Base-by-base conservation (phyloP, 2,113 vertebrate genomes). In the Numenius arquata region DNA sequence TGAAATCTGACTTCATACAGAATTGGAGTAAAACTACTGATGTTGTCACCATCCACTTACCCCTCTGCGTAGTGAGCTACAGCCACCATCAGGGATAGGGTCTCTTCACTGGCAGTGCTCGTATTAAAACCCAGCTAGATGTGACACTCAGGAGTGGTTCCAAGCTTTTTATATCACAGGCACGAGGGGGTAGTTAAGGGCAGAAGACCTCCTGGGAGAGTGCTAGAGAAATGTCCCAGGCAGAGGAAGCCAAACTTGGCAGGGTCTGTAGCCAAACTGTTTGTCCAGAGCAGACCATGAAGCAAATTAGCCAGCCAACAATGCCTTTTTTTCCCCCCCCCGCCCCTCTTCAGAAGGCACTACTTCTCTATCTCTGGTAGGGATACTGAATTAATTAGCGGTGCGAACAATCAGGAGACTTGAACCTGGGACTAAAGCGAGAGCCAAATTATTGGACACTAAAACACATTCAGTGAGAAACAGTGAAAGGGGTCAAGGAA, bases 171-270 rank as follows among this genome's bases (percentile, higher is more conserved):
- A 47, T 66, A 14, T 47, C 21, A n/a, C 21, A 13, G 62, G 45
- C 72, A 70, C 17, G 41, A 88, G 36, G 29, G 58, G 58, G 76
- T 86, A 93, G 40, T 40, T 93, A 65, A 89, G 84, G 81, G 93
- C 87, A 93, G 53, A 85, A 93, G 56, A 94, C 70, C 70, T 95
- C 91, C 87, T 68, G 62, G 62, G 84, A 96, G 84, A 91, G 25
- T 12, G 11, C 77, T 94, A 79, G 66, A 93, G 81, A 95, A 94
- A 76, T 3, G 25, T 76, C 81, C 32, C 74, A 70, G 53, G 81
- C 81, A 93, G 66, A 95, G 87, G 70, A 97, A 95, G 74, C 48
- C 58, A 53, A 89, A 85, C 38, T 96, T 96, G 95, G 94, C 96
- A 95, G 53, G 19, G 25, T 68, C 41, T 89, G 40, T 48, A 52